Base-by-base conservation (phyloP, 2,113 vertebrate species). In the Paralichthys olivaceus region DNA sequence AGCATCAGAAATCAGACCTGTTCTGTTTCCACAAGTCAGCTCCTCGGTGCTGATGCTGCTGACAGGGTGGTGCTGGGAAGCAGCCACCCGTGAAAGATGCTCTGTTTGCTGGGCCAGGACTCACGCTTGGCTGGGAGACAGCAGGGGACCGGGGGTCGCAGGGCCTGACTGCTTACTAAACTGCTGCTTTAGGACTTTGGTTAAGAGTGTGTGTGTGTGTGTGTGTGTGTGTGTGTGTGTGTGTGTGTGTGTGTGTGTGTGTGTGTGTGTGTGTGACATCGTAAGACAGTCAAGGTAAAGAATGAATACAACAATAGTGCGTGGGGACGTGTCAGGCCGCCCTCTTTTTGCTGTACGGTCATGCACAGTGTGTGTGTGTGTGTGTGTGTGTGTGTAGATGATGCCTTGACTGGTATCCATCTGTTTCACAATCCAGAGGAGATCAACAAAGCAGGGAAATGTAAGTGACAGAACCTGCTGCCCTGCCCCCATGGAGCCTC, bases 391-490 rank as follows among this genome's bases (percentile, higher is more conserved):
- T 40, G 11, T 40, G 9, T 40, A 4, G 40, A 5, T 20, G 47
- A 20, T 49, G 47, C 19, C 22, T 15, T 54, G 51, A 17, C 20
- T 11, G 51, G n/a, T 54, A 54, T 22, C n/a, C 51, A n/a, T 54
- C 49, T 12, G 37, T 68, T 74, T 67, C 40, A 82, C 59, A 61
- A 40, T 66, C 23, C 7, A 78, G 54, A 68, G 74, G 59, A 67
- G 59, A 63, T 8, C 49, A 53, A 53, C 29, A 72, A 55, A 76
- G 76, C 80, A 79, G 57, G 62, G 23, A 83, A 58, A 77, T 65
- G 58, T 66, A 77, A 75, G 22, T 75, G 73, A 80, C 84, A 80
- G 57, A 74, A 64, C 78, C 43, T 75, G 62, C 69, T 75, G 81
- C 55, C 71, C 51, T 75, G 49, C 61, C 67, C 60, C 54, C 54